Evolutionary conservation across 53 echinoderm and acorn worm genomes (phyloP).

Genomic region (Pentamera pediparva): DNA sequence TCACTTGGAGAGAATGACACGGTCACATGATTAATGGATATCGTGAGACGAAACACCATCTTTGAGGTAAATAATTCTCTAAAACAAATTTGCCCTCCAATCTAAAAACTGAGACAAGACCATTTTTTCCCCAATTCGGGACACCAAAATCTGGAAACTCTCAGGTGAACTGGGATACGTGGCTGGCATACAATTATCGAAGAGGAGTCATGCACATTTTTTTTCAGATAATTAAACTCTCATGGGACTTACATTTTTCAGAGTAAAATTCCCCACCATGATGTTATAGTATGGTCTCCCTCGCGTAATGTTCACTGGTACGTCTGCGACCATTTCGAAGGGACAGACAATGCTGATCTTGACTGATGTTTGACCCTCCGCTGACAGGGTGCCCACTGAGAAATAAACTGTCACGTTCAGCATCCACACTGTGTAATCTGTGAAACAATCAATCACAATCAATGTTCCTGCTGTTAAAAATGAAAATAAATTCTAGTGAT

Average conservation of each 20-base stretch:
- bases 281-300: constrained; percentile 2
- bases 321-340: neutral
- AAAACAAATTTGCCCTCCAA: too few relatives aligned
- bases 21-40: too few relatives aligned
- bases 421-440: constrained; percentile 9
- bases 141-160: too few relatives aligned
- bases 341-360: neutral
- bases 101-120: neutral
- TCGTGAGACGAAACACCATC: too few relatives aligned
- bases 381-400: constrained; percentile 9
- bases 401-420: constrained; percentile 23
- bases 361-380: neutral
- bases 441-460: neutral
- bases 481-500: neutral
- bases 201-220: neutral
- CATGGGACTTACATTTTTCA: neutral
- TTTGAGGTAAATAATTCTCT: too few relatives aligned
- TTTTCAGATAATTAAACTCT: neutral
- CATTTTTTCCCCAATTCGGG: neutral
- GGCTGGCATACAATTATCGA: neutral
- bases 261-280: neutral
- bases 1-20: too few relatives aligned
- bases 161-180: neutral
- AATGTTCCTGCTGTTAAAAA: neutral
- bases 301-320: constrained; percentile 10